phyloP scores from a whole-genome alignment of 2,797 vertebrate genomes.

The Phylloscopus collybita region DNA sequence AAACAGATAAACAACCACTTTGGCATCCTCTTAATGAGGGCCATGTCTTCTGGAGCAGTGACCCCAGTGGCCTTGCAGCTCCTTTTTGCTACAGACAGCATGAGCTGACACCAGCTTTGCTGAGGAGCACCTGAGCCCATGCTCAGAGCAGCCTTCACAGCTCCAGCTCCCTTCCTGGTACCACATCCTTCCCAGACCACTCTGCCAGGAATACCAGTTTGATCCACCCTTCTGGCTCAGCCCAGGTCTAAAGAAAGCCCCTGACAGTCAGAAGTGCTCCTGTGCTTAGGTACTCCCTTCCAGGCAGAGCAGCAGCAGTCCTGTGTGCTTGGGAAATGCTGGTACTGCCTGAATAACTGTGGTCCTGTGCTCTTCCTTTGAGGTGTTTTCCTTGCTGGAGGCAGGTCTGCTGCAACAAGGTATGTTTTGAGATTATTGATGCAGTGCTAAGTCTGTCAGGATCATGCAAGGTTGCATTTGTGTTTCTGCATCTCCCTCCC shows the following conservation, averaged over 20 bases:
- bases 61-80: not conserved
- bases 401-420: not conserved
- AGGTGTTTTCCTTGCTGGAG: not conserved
- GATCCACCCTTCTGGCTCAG: not conserved
- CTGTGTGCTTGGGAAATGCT: not conserved
- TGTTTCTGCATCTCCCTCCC: not conserved
- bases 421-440: not conserved
- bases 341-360: not conserved
- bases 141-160: not conserved
- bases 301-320: not conserved
- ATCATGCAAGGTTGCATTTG: not conserved
- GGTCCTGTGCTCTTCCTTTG: not conserved
- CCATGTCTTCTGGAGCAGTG: not conserved
- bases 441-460: not conserved
- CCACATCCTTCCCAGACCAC: not conserved
- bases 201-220: not conserved
- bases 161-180: not conserved
- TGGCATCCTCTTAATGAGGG: not conserved
- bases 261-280: not conserved
- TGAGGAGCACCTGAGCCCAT: not conserved
- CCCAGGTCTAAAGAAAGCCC: not conserved
- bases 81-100: rapidly evolving
- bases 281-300: not conserved
- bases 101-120: not conserved
- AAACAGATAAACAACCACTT: not conserved